phyloP scores from a whole-genome alignment of 2,113 vertebrate species.

The Salvator merianae region DNA sequence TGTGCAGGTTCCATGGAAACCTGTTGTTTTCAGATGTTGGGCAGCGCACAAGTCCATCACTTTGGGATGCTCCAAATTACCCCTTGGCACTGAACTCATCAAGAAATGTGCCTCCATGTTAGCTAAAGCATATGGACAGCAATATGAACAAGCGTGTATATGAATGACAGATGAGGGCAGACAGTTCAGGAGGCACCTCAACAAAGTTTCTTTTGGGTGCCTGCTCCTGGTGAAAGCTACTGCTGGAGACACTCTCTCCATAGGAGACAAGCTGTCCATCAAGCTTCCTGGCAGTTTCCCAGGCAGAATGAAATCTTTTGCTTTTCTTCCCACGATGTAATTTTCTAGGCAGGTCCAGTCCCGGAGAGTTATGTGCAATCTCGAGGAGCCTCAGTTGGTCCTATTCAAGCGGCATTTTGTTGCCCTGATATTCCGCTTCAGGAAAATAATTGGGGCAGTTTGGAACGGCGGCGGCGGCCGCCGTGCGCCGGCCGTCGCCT shows the following conservation, averaged over 20 bases:
- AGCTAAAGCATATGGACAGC: background rate
- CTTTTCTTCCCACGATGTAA: background rate
- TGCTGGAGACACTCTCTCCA: background rate
- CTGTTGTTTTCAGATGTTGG: no score
- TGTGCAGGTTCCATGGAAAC: no score
- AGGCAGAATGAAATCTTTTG: background rate
- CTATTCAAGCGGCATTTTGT: no score
- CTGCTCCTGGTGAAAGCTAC: no score
- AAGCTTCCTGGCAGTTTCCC: background rate
- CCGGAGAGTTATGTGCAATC: background rate
- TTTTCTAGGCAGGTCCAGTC: background rate
- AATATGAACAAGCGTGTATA: background rate
- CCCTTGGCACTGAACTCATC: background rate
- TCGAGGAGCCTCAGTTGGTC: no score
- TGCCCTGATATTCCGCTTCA: background rate
- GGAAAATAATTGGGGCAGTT: background rate
- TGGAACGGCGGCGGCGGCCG: no score
- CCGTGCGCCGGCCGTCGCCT: background rate
- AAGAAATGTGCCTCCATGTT: background rate
- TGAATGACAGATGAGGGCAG: background rate
- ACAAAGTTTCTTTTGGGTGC: background rate
- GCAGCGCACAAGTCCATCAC: no score
- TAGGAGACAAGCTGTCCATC: no score
- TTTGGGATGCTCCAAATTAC: no score
- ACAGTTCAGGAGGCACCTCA: accelerated